Evolutionary conservation across 2,797 vertebrate species (phyloP).

Genomic region (Helostoma temminkii): DNA sequence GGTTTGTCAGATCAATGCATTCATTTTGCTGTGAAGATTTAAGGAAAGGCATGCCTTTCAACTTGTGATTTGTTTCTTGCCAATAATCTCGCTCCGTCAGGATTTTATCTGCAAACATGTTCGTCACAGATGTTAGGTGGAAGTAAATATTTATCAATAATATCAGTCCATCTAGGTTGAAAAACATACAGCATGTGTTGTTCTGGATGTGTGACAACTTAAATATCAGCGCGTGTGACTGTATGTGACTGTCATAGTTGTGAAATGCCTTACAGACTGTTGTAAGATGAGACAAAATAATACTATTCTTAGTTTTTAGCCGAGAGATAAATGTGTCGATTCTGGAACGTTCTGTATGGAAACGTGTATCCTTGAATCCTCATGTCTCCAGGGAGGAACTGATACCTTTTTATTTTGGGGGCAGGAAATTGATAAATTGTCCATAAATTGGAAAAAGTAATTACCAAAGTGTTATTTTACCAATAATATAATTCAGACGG

Average conservation of each 20-base stretch:
- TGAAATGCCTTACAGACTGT: conserved; percentile 22
- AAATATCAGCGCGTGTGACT: conserved; percentile 53
- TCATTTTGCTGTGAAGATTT: conserved; percentile 49
- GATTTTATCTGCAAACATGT: conserved; percentile 68
- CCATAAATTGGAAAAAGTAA: conserved; percentile 50
- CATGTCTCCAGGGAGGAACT: neutral
- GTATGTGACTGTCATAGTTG: too few relatives aligned
- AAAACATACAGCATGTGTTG: conserved; percentile 58
- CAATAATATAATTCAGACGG: conserved; percentile 42
- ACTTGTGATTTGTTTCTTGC: conserved; percentile 50
- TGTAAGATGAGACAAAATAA: conserved; percentile 36
- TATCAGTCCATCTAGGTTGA: conserved; percentile 59
- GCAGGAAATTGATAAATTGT: conserved; percentile 29
- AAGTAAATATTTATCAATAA: conserved; percentile 74
- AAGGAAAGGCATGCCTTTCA: conserved; percentile 57
- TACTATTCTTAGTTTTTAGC: conserved; percentile 29
- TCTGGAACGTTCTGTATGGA: conserved; percentile 1
- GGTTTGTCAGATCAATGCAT: conserved; percentile 65
- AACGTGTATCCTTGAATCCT: conserved; percentile 2
- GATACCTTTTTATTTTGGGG: conserved; percentile 10
- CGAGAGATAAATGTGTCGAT: conserved; percentile 2
- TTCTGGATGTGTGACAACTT: conserved; percentile 60
- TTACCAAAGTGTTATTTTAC: conserved; percentile 48
- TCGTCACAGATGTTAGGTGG: conserved; percentile 71
- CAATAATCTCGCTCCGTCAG: conserved; percentile 59